Conservation (phyloP, 2,797 vertebrate genomes). For the Leptodactylus fallax region DNA sequence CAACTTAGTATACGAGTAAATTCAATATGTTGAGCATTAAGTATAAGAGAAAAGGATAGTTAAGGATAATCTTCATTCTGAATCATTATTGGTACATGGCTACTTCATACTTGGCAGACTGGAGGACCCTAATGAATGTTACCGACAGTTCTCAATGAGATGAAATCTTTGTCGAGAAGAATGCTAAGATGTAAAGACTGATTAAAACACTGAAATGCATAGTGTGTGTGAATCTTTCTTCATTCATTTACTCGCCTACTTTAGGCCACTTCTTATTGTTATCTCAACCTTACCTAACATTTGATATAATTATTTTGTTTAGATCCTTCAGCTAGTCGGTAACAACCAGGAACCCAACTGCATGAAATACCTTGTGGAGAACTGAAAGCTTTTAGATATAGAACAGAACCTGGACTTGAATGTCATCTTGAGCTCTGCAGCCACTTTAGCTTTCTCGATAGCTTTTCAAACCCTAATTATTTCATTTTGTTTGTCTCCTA, state of each 20-base stretch:
- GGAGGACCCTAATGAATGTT: conserved; percentile 4
- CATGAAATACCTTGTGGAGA: not conserved
- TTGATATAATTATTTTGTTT: conserved; percentile 22
- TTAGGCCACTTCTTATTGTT: conserved; percentile 5
- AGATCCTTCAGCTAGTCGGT: conserved; percentile 4
- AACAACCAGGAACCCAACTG: not conserved
- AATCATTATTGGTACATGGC: not conserved
- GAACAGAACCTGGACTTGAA: conserved; percentile 27
- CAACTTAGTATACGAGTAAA: not conserved
- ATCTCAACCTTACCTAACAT: conserved; percentile 11
- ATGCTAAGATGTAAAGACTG: not conserved
- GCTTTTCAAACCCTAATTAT: conserved; percentile 39
- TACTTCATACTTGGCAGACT: not conserved
- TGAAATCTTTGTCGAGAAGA: not conserved
- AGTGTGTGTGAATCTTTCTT: not conserved
- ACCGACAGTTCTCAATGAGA: not conserved
- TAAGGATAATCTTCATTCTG: not conserved
- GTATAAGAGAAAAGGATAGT: not conserved
- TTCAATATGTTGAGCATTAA: not conserved
- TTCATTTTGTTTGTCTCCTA: conserved; percentile 38
- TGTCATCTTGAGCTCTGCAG: conserved; percentile 22
- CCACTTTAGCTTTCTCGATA: conserved; percentile 37
- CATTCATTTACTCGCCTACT: not conserved
- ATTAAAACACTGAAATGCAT: not conserved
- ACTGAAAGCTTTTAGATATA: not conserved